Conservation (phyloP, 2,888 invertebrate genomes). For the Pyrrhosoma nymphula region DNA sequence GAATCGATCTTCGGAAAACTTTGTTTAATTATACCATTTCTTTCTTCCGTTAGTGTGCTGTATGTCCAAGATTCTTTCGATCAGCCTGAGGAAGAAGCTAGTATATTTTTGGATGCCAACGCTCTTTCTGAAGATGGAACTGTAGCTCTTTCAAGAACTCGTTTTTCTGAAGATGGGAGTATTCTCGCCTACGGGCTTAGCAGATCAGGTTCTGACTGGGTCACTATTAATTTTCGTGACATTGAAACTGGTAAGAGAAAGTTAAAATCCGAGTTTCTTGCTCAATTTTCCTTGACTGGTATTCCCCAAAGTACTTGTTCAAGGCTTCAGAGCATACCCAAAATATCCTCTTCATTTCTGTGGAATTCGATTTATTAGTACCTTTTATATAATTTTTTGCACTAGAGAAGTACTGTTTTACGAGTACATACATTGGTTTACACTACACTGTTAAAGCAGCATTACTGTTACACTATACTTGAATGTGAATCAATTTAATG, state of each 20-base stretch:
- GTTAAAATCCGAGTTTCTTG: not conserved
- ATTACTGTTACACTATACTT: too few relatives aligned
- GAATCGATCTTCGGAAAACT: too few relatives aligned
- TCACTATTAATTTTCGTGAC: slow-evolving; percentile 90
- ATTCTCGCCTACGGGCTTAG: slow-evolving; percentile 95
- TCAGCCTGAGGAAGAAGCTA: slow-evolving; percentile 81
- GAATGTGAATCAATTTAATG: too few relatives aligned
- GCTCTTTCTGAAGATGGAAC: slow-evolving; percentile 94
- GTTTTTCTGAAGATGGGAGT: slow-evolving; percentile 94
- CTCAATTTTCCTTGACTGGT: not conserved
- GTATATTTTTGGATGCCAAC: slow-evolving; percentile 97
- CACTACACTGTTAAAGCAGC: too few relatives aligned
- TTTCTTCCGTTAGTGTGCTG: slow-evolving; percentile 84
- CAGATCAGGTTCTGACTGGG: slow-evolving; percentile 97
- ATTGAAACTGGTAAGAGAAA: slow-evolving; percentile 83
- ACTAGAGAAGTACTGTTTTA: too few relatives aligned
- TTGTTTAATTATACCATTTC: not conserved
- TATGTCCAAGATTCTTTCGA: slow-evolving; percentile 91
- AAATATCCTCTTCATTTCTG: too few relatives aligned
- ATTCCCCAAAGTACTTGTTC: not conserved
- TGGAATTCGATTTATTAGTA: not conserved
- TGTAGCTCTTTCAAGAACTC: slow-evolving; percentile 86
- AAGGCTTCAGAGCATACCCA: not conserved
- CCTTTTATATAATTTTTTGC: too few relatives aligned
- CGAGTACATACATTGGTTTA: too few relatives aligned